Evolutionary conservation across 2,888 invertebrate species (phyloP), one percentile per base, ranked within the genome.

Genomic region (Agriotes lineatus): DNA sequence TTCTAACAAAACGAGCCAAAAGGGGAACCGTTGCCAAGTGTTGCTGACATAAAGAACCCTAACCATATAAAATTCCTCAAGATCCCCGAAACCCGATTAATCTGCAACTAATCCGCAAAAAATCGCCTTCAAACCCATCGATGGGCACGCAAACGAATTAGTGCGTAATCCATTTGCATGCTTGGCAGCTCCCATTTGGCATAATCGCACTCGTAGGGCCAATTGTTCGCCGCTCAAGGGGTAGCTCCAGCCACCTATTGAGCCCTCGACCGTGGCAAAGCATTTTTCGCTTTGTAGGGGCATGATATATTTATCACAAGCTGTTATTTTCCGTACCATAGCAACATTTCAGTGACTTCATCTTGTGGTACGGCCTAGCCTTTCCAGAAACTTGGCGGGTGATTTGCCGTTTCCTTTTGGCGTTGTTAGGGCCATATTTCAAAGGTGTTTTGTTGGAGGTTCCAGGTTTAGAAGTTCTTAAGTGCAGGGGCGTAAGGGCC

Each of bases 101-200:
- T 48, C 42, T 2, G 1, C 7, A 12, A 20, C 2, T 48, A 48
- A n/a, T 10, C 48, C 16, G 2, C 1, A 19, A 18, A 45, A 45
- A 45, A 45, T 19, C 10, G 7, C n/a, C 48, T 20, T 20, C 5
- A 9, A n/a, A 42, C 25, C 12, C 56, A 19, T n/a, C 48, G 60
- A 48, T 19, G 44, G 18, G 22, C 67, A 74, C 72, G 72, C 73
- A 72, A 73, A 75, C 75, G 75, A 76, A 77, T 77, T 76, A 76
- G 73, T 74, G 74, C 69, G 67, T 77, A 77, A 77, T 77, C 75
- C 73, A 76, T 77, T 77, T 74, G 71, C 72, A 76, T 74, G 77
- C 65, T 73, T 66, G 54, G 54, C 61, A 59, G 68, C 59, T 52
- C 71, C 68, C 52, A 71, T 70, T 67, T 22, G 19, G 16, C 16